Conservation (phyloP, 2,797 vertebrate species). For the Acomys russatus region DNA sequence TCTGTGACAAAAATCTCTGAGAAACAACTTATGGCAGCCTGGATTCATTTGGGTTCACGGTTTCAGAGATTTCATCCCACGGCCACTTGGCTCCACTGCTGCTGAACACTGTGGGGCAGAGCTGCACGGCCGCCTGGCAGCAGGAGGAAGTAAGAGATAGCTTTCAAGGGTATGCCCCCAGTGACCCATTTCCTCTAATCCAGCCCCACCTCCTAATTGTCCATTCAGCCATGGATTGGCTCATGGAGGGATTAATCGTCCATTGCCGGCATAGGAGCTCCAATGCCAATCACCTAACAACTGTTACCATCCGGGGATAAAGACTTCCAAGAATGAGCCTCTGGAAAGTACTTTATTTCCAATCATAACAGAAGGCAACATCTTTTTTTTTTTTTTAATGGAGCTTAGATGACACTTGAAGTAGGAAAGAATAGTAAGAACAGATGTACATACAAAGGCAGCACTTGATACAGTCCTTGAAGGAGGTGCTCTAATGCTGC, state of each 20-base stretch:
- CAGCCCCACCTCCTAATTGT: neutral
- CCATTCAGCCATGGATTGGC: neutral
- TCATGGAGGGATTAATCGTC: neutral
- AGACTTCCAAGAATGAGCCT: neutral
- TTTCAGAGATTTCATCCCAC: neutral
- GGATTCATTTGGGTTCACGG: neutral
- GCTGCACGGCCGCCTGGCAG: neutral
- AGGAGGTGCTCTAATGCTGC: neutral
- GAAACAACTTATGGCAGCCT: neutral
- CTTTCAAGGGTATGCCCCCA: neutral
- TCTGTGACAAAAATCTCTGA: neutral
- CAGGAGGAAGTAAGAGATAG: no score
- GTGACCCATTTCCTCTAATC: neutral
- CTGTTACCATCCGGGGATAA: neutral
- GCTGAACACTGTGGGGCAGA: neutral
- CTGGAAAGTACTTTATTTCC: neutral
- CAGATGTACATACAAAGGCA: neutral
- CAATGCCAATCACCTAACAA: neutral
- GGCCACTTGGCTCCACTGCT: neutral
- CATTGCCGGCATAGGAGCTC: neutral
- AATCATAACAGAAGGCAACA: neutral
- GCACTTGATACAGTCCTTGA: neutral
- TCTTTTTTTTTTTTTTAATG: neutral
- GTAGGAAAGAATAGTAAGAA: neutral
- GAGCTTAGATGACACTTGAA: slow-evolving; percentile 18